Conservation (phyloP, 2,888 invertebrate genomes). For the Schizaphis graminum region DNA sequence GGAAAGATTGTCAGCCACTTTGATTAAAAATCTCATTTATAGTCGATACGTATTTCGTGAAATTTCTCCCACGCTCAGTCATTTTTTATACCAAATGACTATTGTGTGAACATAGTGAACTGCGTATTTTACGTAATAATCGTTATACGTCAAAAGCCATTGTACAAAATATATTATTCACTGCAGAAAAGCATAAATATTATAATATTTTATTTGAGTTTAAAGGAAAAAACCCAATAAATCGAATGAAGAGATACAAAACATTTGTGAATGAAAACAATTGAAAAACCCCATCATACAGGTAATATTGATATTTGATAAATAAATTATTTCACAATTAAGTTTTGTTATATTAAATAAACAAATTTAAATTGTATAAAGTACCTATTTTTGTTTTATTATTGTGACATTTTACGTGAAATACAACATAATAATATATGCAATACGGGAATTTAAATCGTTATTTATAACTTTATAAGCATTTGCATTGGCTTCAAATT, state of each 20-base stretch:
- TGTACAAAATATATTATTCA: not conserved
- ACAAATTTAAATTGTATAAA: not conserved
- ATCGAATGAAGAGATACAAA: not conserved
- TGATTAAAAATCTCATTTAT: conserved; percentile 50
- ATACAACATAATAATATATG: not conserved
- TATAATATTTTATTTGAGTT: not conserved
- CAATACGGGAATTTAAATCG: not conserved
- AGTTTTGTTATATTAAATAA: not conserved
- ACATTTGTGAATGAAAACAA: not conserved
- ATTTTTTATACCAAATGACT: not conserved
- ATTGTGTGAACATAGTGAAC: not conserved
- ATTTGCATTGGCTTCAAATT: not conserved
- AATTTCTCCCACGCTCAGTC: conserved; percentile 57
- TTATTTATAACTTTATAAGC: not conserved
- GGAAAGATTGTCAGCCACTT: conserved; percentile 30
- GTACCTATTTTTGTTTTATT: not conserved
- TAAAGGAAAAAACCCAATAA: not conserved
- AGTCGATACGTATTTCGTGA: conserved; percentile 9
- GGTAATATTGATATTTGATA: not conserved
- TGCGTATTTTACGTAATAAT: not conserved
- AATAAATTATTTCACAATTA: not conserved
- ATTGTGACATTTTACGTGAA: not conserved
- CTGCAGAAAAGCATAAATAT: not conserved
- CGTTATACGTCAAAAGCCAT: not conserved
- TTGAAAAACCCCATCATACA: not conserved